phyloP scores from a whole-genome alignment of 2,888 invertebrate species.

The Corbicula japonica region DNA sequence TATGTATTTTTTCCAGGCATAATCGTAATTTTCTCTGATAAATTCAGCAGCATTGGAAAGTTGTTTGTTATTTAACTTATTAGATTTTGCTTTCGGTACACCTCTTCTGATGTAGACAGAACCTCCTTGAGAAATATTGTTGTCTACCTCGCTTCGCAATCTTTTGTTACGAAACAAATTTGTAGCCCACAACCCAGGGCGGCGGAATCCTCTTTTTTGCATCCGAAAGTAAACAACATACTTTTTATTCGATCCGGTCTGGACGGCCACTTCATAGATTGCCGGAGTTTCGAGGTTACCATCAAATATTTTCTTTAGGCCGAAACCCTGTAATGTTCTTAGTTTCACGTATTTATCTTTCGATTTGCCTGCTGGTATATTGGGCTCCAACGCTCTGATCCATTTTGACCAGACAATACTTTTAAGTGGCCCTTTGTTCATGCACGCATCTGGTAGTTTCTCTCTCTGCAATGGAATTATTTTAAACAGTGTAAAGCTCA shows the following conservation, averaged over 20 bases:
- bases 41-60: slow-evolving; percentile 39
- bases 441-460: slow-evolving; percentile 59
- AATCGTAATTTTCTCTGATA: slow-evolving; percentile 67
- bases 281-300: slow-evolving; percentile 39
- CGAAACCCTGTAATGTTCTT: slow-evolving; percentile 40
- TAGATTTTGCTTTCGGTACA: slow-evolving; percentile 23
- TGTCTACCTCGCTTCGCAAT: slow-evolving; percentile 59
- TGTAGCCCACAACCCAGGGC: slow-evolving; percentile 53
- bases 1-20: slow-evolving; percentile 70
- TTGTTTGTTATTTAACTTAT: slow-evolving; percentile 9
- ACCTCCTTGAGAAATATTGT: slow-evolving; percentile 56
- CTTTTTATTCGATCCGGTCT: slow-evolving; percentile 57
- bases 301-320: slow-evolving; percentile 53
- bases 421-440: slow-evolving; percentile 59
- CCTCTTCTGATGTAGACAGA: slow-evolving; percentile 65
- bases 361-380: slow-evolving; percentile 21
- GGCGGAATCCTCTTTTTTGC: slow-evolving; percentile 21
- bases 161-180: slow-evolving; percentile 43
- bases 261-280: slow-evolving; percentile 69
- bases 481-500: too few species aligned
- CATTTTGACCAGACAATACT: slow-evolving; percentile 68
- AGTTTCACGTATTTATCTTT: slow-evolving; percentile 14
- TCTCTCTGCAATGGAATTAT: slow-evolving; percentile 63
- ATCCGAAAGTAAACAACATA: slow-evolving; percentile 64
- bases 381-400: slow-evolving; percentile 54